Evolutionary conservation across 2,797 vertebrate genomes (phyloP).

Genomic region (Peromyscus nudipes): DNA sequence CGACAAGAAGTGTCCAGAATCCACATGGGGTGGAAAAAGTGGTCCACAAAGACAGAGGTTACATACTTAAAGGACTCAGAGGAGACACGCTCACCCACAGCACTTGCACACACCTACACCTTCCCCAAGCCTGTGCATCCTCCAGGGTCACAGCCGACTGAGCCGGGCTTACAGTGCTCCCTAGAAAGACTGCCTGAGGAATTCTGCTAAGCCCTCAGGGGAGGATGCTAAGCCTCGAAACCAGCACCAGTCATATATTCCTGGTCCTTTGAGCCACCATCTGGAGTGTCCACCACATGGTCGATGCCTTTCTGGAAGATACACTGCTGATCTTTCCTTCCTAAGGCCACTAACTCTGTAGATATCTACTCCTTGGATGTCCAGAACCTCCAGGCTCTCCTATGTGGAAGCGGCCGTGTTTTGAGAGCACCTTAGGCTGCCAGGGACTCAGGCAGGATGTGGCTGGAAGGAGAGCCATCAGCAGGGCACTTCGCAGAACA

Average conservation of each 20-base stretch:
- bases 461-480: not conserved
- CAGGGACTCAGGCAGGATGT: accelerated
- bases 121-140: not conserved
- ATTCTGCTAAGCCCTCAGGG: not conserved
- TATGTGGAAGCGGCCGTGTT: accelerated
- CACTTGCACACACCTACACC: accelerated
- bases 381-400: not conserved
- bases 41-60: conserved; percentile 69
- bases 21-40: conserved; percentile 79
- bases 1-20: conserved; percentile 88
- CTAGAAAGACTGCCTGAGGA: not conserved
- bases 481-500: accelerated
- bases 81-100: not conserved
- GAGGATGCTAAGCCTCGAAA: not conserved
- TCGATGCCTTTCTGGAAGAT: accelerated
- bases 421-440: accelerated
- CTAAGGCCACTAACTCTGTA: not conserved
- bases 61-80: conserved; percentile 81
- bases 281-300: accelerated
- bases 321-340: accelerated
- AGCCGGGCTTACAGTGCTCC: accelerated
- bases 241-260: not conserved
- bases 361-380: not conserved
- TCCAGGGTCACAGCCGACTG: accelerated
- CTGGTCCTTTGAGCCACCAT: accelerated